phyloP scores from a whole-genome alignment of 2,797 vertebrate genomes.

The Centropyge bicolor region DNA sequence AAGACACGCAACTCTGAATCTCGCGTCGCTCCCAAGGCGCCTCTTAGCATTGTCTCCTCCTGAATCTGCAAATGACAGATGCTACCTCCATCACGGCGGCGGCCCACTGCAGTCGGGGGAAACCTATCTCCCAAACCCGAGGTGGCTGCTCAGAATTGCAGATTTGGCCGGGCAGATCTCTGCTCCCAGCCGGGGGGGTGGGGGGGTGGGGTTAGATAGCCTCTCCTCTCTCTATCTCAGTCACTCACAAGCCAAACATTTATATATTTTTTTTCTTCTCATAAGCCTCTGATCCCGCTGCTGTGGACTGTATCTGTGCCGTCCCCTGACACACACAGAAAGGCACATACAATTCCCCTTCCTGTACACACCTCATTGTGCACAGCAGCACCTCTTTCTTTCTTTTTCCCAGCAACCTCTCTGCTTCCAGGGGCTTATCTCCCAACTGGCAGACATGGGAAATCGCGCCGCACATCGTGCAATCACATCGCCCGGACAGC shows the following conservation, averaged over 20 bases:
- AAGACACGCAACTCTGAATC: constrained; percentile 65
- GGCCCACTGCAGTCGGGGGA: constrained; percentile 61
- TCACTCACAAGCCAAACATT: constrained; percentile 61
- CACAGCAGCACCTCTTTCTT: constrained; percentile 37
- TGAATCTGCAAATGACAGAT: constrained; percentile 73
- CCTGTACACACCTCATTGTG: constrained; percentile 56
- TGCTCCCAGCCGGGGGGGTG: constrained; percentile 25
- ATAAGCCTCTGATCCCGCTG: constrained; percentile 52
- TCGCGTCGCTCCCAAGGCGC: constrained; percentile 44
- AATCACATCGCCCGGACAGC: constrained; percentile 52
- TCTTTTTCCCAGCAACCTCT: constrained; percentile 58
- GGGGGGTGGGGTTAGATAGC: constrained; percentile 55
- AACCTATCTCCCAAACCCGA: constrained; percentile 59
- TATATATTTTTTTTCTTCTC: constrained; percentile 20
- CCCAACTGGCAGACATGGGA: constrained; percentile 70
- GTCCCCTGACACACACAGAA: constrained; percentile 59
- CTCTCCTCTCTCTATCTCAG: constrained; percentile 53
- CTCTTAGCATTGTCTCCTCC: constrained; percentile 68
- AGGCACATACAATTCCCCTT: constrained; percentile 38
- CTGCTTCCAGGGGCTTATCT: constrained; percentile 75
- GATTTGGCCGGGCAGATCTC: constrained; percentile 53
- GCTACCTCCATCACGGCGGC: constrained; percentile 43
- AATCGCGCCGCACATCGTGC: constrained; percentile 53
- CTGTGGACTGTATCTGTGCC: constrained; percentile 62
- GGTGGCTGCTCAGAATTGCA: constrained; percentile 72